Percentiles rank a stretch among this genome's conserved stretches.
Conservation (phyloP, 2,888 invertebrate genomes). For the Meandrusa payeni region DNA sequence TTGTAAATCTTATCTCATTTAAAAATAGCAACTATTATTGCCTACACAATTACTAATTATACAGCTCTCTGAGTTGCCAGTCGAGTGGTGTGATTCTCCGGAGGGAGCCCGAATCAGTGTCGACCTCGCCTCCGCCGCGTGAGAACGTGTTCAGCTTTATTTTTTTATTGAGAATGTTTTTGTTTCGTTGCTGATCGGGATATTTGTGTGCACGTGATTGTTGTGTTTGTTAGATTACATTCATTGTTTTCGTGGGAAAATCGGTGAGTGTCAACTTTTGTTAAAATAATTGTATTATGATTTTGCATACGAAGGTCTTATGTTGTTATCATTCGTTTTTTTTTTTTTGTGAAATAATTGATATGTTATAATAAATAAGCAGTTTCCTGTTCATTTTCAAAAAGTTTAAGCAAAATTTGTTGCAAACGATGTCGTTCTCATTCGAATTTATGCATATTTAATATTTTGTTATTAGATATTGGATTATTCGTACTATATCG, state of each 20-base stretch:
- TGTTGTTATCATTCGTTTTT: slow-evolving; percentile 10
- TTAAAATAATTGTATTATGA: slow-evolving; percentile 1
- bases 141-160: slow-evolving; percentile 8
- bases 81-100: slow-evolving; percentile 20
- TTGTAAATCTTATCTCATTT: not conserved
- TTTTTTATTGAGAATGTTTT: slow-evolving; percentile 8
- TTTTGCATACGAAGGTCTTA: slow-evolving; percentile 23
- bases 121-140: slow-evolving; percentile 6
- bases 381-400: not conserved
- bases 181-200: slow-evolving; percentile 21
- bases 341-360: slow-evolving; percentile 14
- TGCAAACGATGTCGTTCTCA: not conserved
- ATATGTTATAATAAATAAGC: slow-evolving; percentile 8
- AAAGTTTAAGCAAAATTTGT: too few relatives aligned
- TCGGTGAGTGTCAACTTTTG: slow-evolving; percentile 25
- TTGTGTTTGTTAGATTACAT: slow-evolving; percentile 10
- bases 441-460: too few relatives aligned
- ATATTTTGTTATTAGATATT: too few relatives aligned
- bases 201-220: slow-evolving; percentile 24
- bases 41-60: not conserved
- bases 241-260: slow-evolving; percentile 6
- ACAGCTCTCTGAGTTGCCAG: not conserved
- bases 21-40: slow-evolving; percentile 2
- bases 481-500: too few relatives aligned
- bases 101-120: slow-evolving; percentile 13